phyloP scores from a whole-genome alignment of 1,140 invertebrate genomes.

The Leptopilina clavipes region DNA sequence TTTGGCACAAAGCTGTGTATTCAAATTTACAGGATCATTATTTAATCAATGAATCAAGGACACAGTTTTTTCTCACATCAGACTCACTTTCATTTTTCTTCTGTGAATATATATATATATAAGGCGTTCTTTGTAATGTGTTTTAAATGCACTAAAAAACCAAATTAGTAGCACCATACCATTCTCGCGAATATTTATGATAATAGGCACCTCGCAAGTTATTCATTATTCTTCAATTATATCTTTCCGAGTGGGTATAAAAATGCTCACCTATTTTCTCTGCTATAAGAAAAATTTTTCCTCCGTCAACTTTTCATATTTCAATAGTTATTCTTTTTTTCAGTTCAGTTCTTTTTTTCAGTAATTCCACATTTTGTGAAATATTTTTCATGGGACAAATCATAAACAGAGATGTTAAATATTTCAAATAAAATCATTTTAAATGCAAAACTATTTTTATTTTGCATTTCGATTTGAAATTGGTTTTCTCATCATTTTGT shows the following conservation, averaged over 20 bases:
- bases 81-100: neutral
- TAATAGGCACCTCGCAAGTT: neutral
- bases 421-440: no score
- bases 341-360: no score
- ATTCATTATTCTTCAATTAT: slow-evolving; percentile 5
- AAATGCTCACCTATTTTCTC: slow-evolving; percentile 19
- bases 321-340: neutral
- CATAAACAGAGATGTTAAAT: no score
- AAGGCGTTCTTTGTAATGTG: neutral
- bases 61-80: neutral
- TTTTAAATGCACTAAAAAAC: slow-evolving; percentile 33
- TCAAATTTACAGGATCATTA: slow-evolving; percentile 37
- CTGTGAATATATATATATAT: neutral
- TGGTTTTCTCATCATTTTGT: no score
- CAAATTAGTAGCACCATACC: slow-evolving; percentile 30
- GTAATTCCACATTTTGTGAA: no score
- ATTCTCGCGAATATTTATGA: neutral
- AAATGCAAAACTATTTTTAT: no score
- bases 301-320: neutral
- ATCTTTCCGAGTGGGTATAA: slow-evolving; percentile 19
- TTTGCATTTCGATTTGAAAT: no score
- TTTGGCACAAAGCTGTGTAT: slow-evolving; percentile 65
- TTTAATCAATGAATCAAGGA: slow-evolving; percentile 26
- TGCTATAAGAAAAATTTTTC: neutral
- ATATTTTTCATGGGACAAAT: no score